Percentiles rank a stretch among this genome's conserved stretches.
phyloP scores from a whole-genome alignment of 2,888 invertebrate species.

The Eupithecia abbreviata region DNA sequence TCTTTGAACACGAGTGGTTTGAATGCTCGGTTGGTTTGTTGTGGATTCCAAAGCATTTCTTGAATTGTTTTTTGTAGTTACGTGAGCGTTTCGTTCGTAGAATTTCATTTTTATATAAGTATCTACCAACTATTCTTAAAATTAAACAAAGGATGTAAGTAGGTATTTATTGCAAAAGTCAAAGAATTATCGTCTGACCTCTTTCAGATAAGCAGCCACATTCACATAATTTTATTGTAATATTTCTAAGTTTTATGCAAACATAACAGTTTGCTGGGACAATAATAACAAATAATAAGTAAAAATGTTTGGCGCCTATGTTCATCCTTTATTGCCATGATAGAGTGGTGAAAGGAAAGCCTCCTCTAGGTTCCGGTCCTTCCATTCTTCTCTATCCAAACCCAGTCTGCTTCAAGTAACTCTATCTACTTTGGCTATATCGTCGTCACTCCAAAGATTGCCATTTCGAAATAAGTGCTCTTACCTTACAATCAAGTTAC shows the following conservation, averaged over 20 bases:
- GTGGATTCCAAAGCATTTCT: conserved; percentile 25
- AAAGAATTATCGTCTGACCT: not conserved
- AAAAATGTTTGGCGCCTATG: not conserved
- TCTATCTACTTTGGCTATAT: too few relatives aligned
- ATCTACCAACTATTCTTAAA: not conserved
- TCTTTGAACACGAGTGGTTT: conserved; percentile 44
- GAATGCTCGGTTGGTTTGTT: conserved; percentile 26
- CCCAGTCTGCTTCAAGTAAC: too few relatives aligned
- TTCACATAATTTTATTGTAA: not conserved
- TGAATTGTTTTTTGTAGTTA: conserved; percentile 4
- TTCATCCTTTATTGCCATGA: too few relatives aligned
- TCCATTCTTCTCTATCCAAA: too few relatives aligned
- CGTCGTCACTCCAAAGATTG: not conserved
- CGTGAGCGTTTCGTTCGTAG: not conserved
- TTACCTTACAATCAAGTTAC: conserved; percentile 36
- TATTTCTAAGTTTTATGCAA: not conserved
- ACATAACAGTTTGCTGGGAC: not conserved
- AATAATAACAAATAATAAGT: not conserved
- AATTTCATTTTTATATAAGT: not conserved
- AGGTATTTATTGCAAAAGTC: not conserved
- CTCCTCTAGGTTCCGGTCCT: too few relatives aligned
- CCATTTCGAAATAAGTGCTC: conserved; percentile 10
- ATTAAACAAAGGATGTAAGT: not conserved
- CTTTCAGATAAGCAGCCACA: conserved; percentile 1
- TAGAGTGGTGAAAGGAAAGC: too few relatives aligned